Evolutionary conservation across 2,888 invertebrate species (phyloP), one percentile per base, ranked within the genome.

Genomic region (Tanypteryx hageni): DNA sequence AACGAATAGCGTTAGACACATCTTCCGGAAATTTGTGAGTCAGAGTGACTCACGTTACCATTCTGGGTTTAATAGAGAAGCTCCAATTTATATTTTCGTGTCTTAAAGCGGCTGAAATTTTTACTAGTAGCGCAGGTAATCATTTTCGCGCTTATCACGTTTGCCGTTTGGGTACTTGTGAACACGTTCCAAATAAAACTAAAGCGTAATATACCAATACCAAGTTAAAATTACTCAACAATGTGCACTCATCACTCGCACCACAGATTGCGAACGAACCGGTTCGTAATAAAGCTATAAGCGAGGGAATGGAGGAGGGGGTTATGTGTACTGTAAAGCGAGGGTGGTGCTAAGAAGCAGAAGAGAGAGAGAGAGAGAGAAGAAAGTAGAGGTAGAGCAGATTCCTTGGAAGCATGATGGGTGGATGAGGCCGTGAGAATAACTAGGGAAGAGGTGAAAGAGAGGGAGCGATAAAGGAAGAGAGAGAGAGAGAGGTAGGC

Each of bases 361-460:
- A 18, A 61, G 14, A 18, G 13, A n/a, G n/a, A n/a, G n/a, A n/a
- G n/a, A n/a, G n/a, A n/a, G n/a, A 61, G 61, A 61, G 61, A 61
- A 7, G 7, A 1, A 18, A 16, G 18, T 4, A 64, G 68, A n/a
- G 10, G 68, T n/a, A 16, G 22, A 68, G 22, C 68, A n/a, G 68
- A 44, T 18, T 68, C 68, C n/a, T 9, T 22, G 44, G 44, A 4
- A 68, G 76, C 76, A 76, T 27, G 13, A 76, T 76, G 76, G 68
- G 68, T 68, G 11, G 68, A 68, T 68, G 68, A 68, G 22, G 68
- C 68, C 68, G 68, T 68, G 68, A 68, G 68, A 68, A 68, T 68
- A 68, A 22, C 68, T 9, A 8, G 8, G 68, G 13, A 68, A 44
- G 13, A 68, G 68, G 76, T 18, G 76, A 76, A 18, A 76, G 76